Evolutionary conservation across 2,888 invertebrate genomes (phyloP), one percentile per base, ranked within the genome.

Genomic region (Hypomecis punctinalis): DNA sequence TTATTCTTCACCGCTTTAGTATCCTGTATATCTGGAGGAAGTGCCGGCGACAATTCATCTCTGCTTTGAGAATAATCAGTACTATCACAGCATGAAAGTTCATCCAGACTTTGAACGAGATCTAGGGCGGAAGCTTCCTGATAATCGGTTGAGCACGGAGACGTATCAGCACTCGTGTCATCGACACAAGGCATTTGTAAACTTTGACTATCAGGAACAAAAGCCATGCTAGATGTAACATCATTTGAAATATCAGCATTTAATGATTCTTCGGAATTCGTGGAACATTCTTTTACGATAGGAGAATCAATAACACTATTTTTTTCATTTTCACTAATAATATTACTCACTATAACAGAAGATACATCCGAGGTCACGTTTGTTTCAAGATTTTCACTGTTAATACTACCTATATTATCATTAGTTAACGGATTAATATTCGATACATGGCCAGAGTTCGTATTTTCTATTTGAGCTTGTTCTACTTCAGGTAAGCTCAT

Each of bases 121-220:
- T 91, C 92, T 52, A 92, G 82, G 4, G 93, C 92, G 9, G 93
- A 93, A 6, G 93, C 93, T 77, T 93, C 93, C 52, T 92, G 93
- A 70, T 93, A 93, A 76, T 93, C 93, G 0, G 92, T 91, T 45
- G 93, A 93, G 75, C 93, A 91, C 8, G 93, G 90, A 36, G 92
- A 93, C 9, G 92, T 93, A 61, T 89, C 89, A 59, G 88, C 89
- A 79, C 90, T 91, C 8, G 93, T 93, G 72, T 90, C 88, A 68
- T 91, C 91, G 13, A 80, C 80, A 66, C 80, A 80, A 60, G 83
- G 81, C 67, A 81, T 78, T 68, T 86, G 88, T 63, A 89, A 90
- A 82, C 89, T 89, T 85, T 88, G 89, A 82, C 92, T 93, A 74
- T 83, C 89, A 61, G 93, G 92, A 64, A 92, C 74, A 76, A 91